phyloP scores from a whole-genome alignment of 2,113 vertebrate genomes.

The Channa maculata region DNA sequence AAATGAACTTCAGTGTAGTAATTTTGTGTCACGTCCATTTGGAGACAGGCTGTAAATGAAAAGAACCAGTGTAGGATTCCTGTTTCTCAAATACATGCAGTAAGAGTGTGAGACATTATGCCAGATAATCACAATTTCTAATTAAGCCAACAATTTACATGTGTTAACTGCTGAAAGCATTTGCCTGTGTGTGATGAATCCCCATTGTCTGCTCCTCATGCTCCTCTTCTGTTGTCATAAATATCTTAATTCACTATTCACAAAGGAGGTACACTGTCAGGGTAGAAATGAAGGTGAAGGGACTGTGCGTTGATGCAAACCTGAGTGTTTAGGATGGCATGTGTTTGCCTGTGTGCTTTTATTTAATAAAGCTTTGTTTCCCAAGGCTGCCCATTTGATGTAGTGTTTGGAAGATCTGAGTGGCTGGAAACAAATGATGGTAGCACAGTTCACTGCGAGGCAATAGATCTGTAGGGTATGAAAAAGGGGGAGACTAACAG shows the following conservation, averaged over 20 bases:
- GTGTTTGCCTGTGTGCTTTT: not conserved
- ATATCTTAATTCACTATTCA: not conserved
- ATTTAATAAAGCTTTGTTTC: not conserved
- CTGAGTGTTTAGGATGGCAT: not conserved
- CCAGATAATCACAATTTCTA: too few relatives aligned
- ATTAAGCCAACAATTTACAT: too few relatives aligned
- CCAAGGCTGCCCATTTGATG: not conserved
- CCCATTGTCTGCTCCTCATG: not conserved
- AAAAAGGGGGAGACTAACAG: not conserved
- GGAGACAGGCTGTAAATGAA: too few relatives aligned
- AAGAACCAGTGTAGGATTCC: too few relatives aligned
- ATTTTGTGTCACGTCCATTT: too few relatives aligned
- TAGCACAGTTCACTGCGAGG: not conserved
- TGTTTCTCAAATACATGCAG: too few relatives aligned
- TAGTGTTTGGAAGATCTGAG: conserved; percentile 16
- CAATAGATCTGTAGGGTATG: conserved; percentile 8
- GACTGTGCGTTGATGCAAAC: not conserved
- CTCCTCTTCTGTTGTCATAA: conserved; percentile 4
- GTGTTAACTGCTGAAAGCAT: not conserved
- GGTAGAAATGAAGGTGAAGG: not conserved
- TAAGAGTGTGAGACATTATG: too few relatives aligned
- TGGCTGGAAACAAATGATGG: conserved; percentile 1
- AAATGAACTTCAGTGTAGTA: too few relatives aligned
- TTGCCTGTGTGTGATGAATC: not conserved
- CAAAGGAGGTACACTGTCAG: not conserved